Conservation (phyloP, 2,888 invertebrate genomes). For the Argyra leucocephala region DNA sequence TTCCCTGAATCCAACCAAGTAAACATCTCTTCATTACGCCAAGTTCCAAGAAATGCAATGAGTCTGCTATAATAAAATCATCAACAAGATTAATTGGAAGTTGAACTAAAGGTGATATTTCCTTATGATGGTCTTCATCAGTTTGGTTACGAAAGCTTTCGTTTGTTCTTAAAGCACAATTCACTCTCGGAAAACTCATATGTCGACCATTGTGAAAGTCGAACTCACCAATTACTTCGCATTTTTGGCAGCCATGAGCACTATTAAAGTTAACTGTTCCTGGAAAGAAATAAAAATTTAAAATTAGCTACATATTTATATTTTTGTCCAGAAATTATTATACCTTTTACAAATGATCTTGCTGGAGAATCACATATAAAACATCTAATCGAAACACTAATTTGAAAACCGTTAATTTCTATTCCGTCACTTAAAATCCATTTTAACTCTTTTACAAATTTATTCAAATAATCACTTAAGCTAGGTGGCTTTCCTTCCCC, state of each 20-base stretch:
- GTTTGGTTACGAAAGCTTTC: not conserved
- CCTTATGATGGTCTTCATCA: slow-evolving; percentile 11
- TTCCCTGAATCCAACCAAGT: not conserved
- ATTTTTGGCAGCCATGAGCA: slow-evolving; percentile 22
- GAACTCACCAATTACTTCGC: slow-evolving; percentile 21
- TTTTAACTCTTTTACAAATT: slow-evolving; percentile 8
- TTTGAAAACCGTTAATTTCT: not conserved
- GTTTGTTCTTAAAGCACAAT: slow-evolving; percentile 12
- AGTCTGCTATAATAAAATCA: slow-evolving; percentile 26
- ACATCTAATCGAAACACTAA: not conserved
- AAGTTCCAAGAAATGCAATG: slow-evolving; percentile 25
- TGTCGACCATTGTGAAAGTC: slow-evolving; percentile 21
- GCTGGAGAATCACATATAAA: slow-evolving; percentile 16
- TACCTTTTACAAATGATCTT: slow-evolving; percentile 12
- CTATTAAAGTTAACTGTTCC: slow-evolving; percentile 23
- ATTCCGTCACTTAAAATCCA: slow-evolving; percentile 8
- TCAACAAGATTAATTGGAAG: slow-evolving; percentile 25
- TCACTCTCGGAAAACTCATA: slow-evolving; percentile 23
- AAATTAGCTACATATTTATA: not conserved
- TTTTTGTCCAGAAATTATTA: not conserved
- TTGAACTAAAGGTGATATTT: slow-evolving; percentile 12
- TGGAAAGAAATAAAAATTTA: not conserved
- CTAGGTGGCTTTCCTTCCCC: slow-evolving; percentile 8
- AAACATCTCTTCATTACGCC: slow-evolving; percentile 14
- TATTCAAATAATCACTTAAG: not conserved